Evolutionary conservation across 2,113 vertebrate species (phyloP), one percentile per base, ranked within the genome.

Genomic region (Pollimyrus isidori): DNA sequence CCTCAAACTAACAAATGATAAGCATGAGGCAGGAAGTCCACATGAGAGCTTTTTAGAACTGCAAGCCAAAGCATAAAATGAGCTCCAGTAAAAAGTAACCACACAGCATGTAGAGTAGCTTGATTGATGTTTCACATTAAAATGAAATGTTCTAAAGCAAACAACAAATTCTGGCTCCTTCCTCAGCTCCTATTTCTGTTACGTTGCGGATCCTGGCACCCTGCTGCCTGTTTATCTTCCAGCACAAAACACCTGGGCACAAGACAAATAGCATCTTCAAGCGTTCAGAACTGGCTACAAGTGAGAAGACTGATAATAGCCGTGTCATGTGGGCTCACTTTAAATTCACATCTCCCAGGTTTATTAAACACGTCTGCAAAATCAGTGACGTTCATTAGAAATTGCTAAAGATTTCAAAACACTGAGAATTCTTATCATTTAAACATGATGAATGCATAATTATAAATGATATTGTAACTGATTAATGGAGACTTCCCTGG

Each of bases 101-200:
- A 48, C 23, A 90, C 89, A 88, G 90, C 87, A 91, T 50, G 89
- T 84, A 87, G 92, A 91, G 91, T 88, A 26, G 83, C 87, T 86
- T 94, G 94, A 95, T 93, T 94, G 92, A 95, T 95, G 93, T 89
- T 35, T 58, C 90, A 52, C 92, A 93, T 94, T 94, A 94, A 89
- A 58, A 62, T 13, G 80, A 50, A 89, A 39, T 86, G 83, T 52
- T 15, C 91, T 89, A 88, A 65, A 91, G 84, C 92, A 93, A 92
- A 94, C 91, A 92, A 91, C 93, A 88, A 91, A 92, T 91, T 35
- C n/a, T 30, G 45, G 69, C 86, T 88, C 52, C 10, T 69, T 86
- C 56, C 76, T 87, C 88, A 45, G 58, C 76, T 46, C 84, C 42
- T 45, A 82, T 89, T 89, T 86, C 69, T 90, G 88, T 90, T 76